These are phyloP conservation scores for Drosophila niveifrons DNA, from an alignment of 2,888 invertebrate genomes.

Conservation along the genomic window DNA sequence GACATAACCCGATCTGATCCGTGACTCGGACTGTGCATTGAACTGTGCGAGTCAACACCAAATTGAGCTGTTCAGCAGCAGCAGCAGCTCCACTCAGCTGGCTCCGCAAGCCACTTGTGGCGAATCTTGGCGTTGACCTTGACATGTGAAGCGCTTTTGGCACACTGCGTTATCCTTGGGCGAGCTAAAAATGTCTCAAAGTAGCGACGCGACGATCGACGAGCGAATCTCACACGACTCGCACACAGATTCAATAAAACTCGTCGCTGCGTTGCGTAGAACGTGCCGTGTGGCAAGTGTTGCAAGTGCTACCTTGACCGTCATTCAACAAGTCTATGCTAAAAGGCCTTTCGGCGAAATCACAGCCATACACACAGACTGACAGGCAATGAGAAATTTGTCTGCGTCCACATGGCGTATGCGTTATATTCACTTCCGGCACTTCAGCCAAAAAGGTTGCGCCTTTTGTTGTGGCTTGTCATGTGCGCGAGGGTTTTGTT, in stretches of 20 bases:
- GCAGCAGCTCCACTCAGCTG: not conserved
- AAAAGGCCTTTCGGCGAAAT: slow-evolving; percentile 46
- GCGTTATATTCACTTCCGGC: slow-evolving; percentile 71
- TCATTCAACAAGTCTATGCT: slow-evolving; percentile 62
- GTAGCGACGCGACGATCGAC: slow-evolving; percentile 26
- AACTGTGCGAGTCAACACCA: slow-evolving; percentile 46
- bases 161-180: slow-evolving; percentile 73
- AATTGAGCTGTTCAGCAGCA: slow-evolving; percentile 40
- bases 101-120: slow-evolving; percentile 45
- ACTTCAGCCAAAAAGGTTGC: slow-evolving; percentile 47
- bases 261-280: slow-evolving; percentile 45
- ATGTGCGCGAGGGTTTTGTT: slow-evolving; percentile 38
- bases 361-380: slow-evolving; percentile 10
- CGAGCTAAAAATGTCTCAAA: slow-evolving; percentile 75
- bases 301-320: slow-evolving; percentile 66
- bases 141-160: slow-evolving; percentile 66
- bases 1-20: slow-evolving; percentile 50
- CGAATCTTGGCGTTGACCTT: slow-evolving; percentile 58
- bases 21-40: slow-evolving; percentile 55
- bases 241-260: slow-evolving; percentile 58
- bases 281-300: slow-evolving; percentile 74
- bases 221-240: slow-evolving; percentile 3
- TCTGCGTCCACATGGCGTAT: slow-evolving; percentile 59
- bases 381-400: slow-evolving; percentile 54
- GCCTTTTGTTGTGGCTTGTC: slow-evolving; percentile 25